Percentiles rank a stretch among this genome's conserved stretches.
Conservation (phyloP, 1,140 invertebrate genomes). For the Drosophila santomea region DNA sequence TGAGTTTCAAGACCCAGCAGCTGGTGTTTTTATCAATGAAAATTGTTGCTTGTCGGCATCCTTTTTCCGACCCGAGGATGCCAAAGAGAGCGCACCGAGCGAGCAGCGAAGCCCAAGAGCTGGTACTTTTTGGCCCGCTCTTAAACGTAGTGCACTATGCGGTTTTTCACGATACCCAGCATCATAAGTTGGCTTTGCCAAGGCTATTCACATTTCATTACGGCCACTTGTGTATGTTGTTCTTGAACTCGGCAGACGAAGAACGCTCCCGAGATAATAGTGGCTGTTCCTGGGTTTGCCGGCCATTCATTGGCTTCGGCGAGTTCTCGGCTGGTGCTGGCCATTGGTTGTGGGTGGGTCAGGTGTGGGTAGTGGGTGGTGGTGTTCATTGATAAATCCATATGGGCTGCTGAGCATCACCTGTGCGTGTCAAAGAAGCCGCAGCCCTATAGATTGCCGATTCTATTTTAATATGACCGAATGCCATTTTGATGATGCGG, state of each 20-base stretch:
- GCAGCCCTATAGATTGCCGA: neutral
- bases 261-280: neutral
- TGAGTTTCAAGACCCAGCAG: conserved; percentile 59
- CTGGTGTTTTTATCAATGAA: conserved; percentile 79
- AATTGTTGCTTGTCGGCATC: conserved; percentile 68
- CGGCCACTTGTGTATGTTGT: conserved; percentile 24
- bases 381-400: conserved; percentile 18
- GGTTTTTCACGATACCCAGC: conserved; percentile 4
- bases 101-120: conserved; percentile 26
- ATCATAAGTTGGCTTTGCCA: conserved; percentile 27
- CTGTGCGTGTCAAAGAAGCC: conserved; percentile 33
- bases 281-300: neutral
- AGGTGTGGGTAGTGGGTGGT: conserved; percentile 2
- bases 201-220: conserved; percentile 41
- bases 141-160: conserved; percentile 17
- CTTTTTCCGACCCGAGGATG: conserved; percentile 20
- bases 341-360: neutral
- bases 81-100: conserved; percentile 16
- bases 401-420: neutral
- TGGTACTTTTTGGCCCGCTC: conserved; percentile 18
- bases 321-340: neutral
- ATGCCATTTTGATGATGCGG: conserved; percentile 4
- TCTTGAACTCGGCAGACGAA: conserved; percentile 33
- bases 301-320: conserved; percentile 21
- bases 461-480: conserved; percentile 2